Evolutionary conservation across 2,888 invertebrate species (phyloP).

Genomic region (Amphipoea oculea): DNA sequence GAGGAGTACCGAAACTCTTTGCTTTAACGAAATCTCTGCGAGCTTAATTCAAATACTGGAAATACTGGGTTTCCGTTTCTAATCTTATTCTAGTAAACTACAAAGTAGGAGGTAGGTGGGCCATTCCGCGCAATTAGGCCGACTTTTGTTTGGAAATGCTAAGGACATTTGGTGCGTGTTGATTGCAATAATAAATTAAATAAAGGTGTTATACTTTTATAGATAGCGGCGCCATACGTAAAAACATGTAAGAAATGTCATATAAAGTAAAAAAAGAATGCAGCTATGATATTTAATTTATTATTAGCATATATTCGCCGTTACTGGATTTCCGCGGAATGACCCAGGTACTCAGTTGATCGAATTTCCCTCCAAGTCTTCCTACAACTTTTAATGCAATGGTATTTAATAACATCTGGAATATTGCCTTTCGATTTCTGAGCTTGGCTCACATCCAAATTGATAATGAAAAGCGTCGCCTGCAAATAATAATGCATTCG

Average conservation of each 20-base stretch:
- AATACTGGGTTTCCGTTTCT: neutral
- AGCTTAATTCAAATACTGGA: neutral
- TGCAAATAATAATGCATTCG: conserved; percentile 12
- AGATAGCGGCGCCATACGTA: too few relatives aligned
- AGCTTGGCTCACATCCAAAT: conserved; percentile 46
- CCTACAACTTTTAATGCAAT: neutral
- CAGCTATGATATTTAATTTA: too few relatives aligned
- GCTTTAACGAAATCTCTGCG: neutral
- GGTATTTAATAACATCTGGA: conserved; percentile 17
- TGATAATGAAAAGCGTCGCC: conserved; percentile 25
- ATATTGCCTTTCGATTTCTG: conserved; percentile 38
- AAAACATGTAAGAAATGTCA: too few relatives aligned
- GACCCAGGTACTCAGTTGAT: neutral
- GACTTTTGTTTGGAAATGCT: too few relatives aligned
- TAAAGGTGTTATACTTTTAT: too few relatives aligned
- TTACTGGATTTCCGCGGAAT: too few relatives aligned
- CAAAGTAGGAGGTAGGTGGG: neutral
- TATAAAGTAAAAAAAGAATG: too few relatives aligned
- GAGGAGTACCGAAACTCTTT: neutral
- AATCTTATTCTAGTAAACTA: neutral
- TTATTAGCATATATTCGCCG: too few relatives aligned
- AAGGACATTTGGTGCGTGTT: too few relatives aligned
- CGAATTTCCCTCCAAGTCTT: neutral
- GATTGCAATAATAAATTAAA: too few relatives aligned
- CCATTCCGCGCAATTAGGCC: too few relatives aligned